A percentile compares a stretch with the other conserved stretches of the same genome.
phyloP scores from a whole-genome alignment of 92 coral and sea anemone species.

The Ricordea florida region DNA sequence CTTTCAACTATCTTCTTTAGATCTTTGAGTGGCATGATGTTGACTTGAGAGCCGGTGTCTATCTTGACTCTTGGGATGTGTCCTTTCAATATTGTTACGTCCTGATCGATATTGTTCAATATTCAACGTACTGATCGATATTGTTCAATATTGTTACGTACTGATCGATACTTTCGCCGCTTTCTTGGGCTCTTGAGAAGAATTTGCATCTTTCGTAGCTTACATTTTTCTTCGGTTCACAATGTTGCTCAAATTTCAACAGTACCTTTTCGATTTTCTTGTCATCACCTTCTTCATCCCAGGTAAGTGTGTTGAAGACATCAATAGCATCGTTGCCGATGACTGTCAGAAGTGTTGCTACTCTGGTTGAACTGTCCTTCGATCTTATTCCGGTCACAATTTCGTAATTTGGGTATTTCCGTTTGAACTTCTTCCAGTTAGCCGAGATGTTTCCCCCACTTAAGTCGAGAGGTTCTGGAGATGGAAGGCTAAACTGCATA shows the following conservation, averaged over 20 bases:
- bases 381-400: constrained; percentile 35
- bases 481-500: constrained; percentile 47
- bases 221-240: constrained; percentile 54
- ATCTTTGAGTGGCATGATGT: constrained; percentile 40
- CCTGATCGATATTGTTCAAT: constrained; percentile 32
- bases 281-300: constrained; percentile 46
- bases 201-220: constrained; percentile 19
- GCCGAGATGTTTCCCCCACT: constrained; percentile 50
- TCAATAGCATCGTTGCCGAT: constrained; percentile 50
- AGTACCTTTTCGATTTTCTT: constrained; percentile 32
- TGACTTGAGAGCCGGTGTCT: constrained; percentile 47
- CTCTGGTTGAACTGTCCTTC: constrained; percentile 36
- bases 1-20: constrained; percentile 50
- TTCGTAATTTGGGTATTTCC: constrained; percentile 46
- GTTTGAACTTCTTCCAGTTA: constrained; percentile 52
- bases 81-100: constrained; percentile 30
- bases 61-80: constrained; percentile 41
- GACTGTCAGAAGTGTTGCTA: constrained; percentile 40
- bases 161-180: constrained; percentile 47
- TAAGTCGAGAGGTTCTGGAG: constrained; percentile 55
- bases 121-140: constrained; percentile 38
- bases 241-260: constrained; percentile 26
- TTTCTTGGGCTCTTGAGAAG: constrained; percentile 54
- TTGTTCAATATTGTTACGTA: constrained; percentile 23
- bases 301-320: constrained; percentile 35